phyloP scores from a whole-genome alignment of 2,797 vertebrate species.

The Anolis apletophallus region DNA sequence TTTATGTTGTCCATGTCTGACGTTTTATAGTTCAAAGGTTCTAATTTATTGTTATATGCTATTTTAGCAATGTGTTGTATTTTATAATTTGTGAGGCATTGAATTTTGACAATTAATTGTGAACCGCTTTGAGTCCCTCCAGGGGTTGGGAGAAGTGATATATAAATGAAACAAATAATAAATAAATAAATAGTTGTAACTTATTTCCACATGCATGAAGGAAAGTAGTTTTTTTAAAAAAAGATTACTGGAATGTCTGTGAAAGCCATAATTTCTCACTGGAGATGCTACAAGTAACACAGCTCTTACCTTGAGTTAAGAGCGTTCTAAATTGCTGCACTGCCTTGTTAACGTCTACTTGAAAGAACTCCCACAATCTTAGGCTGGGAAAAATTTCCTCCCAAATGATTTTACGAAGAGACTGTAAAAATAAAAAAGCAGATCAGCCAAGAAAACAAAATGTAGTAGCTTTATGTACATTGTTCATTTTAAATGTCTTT shows the following conservation, averaged over 20 bases:
- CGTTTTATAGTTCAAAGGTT: too few species aligned
- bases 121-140: too few species aligned
- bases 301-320: constrained; percentile 82
- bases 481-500: not conserved
- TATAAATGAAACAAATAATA: too few species aligned
- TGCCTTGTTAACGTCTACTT: constrained; percentile 84
- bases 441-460: not conserved
- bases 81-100: too few species aligned
- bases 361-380: constrained; percentile 95
- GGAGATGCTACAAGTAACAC: not conserved
- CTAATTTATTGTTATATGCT: too few species aligned
- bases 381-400: constrained; percentile 87
- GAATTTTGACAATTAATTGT: too few species aligned
- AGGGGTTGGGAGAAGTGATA: too few species aligned
- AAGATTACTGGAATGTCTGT: too few species aligned
- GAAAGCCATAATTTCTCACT: not conserved
- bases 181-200: not conserved
- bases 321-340: constrained; percentile 87
- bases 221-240: too few species aligned
- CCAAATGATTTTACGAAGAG: constrained; percentile 84
- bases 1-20: too few species aligned
- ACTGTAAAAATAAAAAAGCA: constrained; percentile 75
- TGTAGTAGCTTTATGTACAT: not conserved
- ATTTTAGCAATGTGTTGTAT: too few species aligned
- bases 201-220: not conserved